A percentile compares a stretch with the other conserved stretches of the same genome.
Evolutionary conservation across 2,113 vertebrate species (phyloP).

Genomic region (Arvicanthis niloticus): DNA sequence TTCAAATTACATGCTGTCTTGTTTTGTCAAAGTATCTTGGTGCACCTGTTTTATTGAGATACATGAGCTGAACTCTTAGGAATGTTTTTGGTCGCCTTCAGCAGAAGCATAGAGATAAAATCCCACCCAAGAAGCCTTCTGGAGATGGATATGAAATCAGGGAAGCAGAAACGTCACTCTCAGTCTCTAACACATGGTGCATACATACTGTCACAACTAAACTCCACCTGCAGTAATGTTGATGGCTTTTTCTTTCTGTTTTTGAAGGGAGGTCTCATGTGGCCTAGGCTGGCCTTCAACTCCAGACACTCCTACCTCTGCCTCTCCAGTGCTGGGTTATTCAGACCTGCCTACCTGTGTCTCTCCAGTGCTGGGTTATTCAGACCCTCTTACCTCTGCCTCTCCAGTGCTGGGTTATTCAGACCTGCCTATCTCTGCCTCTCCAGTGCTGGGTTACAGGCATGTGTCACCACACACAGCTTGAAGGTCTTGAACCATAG

Average conservation of each 20-base stretch:
- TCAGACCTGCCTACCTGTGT: no score
- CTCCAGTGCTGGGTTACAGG: neutral
- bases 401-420: no score
- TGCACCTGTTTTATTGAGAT: conserved; percentile 42
- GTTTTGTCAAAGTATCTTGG: conserved; percentile 52
- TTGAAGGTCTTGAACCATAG: neutral
- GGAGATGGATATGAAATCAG: neutral
- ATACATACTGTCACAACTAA: neutral
- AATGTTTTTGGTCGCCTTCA: neutral
- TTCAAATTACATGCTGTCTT: conserved; percentile 59
- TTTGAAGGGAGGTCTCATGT: neutral
- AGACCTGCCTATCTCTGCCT: no score
- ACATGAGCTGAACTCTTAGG: conserved; percentile 13
- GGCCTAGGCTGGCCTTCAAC: neutral
- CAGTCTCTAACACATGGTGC: neutral
- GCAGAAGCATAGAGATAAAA: conserved; percentile 51
- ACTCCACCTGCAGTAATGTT: neutral
- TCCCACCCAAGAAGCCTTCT: neutral
- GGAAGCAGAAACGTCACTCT: neutral
- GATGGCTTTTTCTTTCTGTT: neutral
- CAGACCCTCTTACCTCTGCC: neutral
- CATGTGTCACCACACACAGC: neutral
- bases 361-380: neutral
- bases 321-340: neutral
- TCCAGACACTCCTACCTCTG: neutral